Evolutionary conservation across 2,797 vertebrate genomes (phyloP).

Genomic region (Acipenser oxyrinchus): DNA sequence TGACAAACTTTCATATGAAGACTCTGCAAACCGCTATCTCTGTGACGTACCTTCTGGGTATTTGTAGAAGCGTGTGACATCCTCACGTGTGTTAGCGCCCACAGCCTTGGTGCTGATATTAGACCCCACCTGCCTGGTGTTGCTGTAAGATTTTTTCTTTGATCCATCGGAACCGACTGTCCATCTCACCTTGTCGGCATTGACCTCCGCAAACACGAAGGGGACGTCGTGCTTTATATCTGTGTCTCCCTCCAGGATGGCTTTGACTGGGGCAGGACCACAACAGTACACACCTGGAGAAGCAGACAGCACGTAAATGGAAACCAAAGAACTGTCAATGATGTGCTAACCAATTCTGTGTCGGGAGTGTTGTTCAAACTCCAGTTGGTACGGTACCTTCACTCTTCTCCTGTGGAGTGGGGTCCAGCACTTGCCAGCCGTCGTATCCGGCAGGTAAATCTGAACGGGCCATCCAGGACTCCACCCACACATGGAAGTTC

Average conservation of each 20-base stretch:
- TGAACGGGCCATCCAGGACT: conserved; percentile 76
- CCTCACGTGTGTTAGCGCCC: conserved; percentile 11
- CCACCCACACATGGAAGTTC: conserved; percentile 90
- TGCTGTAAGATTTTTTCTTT: background rate
- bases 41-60: conserved; percentile 65
- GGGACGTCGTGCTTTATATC: conserved; percentile 14
- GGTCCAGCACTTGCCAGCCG: conserved; percentile 86
- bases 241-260: conserved; percentile 18
- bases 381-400: conserved; percentile 46
- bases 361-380: background rate
- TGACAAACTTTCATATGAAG: background rate
- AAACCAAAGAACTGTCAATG: background rate
- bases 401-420: conserved; percentile 81
- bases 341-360: background rate
- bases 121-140: conserved; percentile 12
- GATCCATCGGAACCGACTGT: conserved; percentile 10
- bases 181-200: conserved; percentile 22
- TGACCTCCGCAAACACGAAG: conserved; percentile 28
- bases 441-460: conserved; percentile 57
- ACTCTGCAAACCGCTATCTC: background rate
- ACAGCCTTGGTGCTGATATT: conserved; percentile 22
- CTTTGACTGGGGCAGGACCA: conserved; percentile 24
- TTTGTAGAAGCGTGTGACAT: conserved; percentile 24
- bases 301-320: no score
- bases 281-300: conserved; percentile 23